phyloP scores from a whole-genome alignment of 2,888 invertebrate species.

The Tetranychus truncatus region DNA sequence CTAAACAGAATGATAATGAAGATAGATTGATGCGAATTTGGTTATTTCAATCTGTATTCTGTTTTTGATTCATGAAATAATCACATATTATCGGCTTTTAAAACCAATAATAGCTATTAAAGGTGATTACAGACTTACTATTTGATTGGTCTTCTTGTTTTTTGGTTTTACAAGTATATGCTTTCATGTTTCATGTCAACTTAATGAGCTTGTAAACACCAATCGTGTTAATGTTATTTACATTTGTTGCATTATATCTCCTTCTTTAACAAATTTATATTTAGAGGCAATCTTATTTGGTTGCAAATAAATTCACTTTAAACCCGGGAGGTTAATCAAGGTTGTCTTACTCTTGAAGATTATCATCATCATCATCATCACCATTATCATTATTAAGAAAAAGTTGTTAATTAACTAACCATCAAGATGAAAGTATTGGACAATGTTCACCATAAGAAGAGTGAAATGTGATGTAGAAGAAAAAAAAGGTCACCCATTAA shows the following conservation, averaged over 20 bases:
- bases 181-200: not conserved
- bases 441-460: not conserved
- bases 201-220: not conserved
- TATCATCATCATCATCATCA: not conserved
- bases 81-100: not conserved
- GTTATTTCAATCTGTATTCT: not conserved
- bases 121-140: not conserved
- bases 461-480: not conserved
- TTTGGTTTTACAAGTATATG: not conserved
- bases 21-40: not conserved
- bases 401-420: not conserved
- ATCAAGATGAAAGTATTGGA: not conserved
- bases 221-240: not conserved
- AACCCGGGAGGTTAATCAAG: not conserved
- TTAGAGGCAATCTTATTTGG: not conserved
- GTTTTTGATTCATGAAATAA: not conserved
- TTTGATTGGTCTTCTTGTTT: not conserved
- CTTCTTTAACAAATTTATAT: not conserved
- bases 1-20: not conserved
- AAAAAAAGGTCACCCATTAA: conserved; percentile 2
- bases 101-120: not conserved
- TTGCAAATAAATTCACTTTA: not conserved
- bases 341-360: not conserved
- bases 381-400: not conserved
- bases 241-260: not conserved